Conservation (phyloP, 2,113 vertebrate genomes). For the Delphinapterus leucas region DNA sequence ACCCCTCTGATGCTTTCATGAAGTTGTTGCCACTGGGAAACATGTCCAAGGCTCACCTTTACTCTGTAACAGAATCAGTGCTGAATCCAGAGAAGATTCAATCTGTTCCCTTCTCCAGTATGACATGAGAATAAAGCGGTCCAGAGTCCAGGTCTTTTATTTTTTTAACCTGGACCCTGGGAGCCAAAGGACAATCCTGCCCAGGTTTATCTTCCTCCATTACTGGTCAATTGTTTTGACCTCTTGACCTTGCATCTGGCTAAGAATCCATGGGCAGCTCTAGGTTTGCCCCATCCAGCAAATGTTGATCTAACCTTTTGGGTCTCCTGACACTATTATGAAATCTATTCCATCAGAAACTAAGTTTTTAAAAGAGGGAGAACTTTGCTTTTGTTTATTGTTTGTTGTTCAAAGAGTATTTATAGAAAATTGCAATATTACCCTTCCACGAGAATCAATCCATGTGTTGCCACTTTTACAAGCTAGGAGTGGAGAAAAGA, state of each 20-base stretch:
- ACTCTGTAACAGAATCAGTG: not conserved
- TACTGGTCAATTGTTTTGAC: conserved; percentile 82
- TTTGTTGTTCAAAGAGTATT: not conserved
- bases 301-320: conserved; percentile 84
- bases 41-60: not conserved
- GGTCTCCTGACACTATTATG: conserved; percentile 63
- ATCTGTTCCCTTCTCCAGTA: not conserved
- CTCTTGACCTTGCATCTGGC: conserved; percentile 78
- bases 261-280: conserved; percentile 47
- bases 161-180: not conserved
- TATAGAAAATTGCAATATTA: conserved; percentile 10
- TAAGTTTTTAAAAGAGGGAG: conserved; percentile 50
- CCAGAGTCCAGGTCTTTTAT: not conserved
- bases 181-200: conserved; percentile 6
- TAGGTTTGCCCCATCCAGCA: conserved; percentile 64
- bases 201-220: conserved; percentile 25
- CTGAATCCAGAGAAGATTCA: not conserved
- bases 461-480: not conserved
- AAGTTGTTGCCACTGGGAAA: not conserved
- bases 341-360: conserved; percentile 64
- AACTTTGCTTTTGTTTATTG: conserved; percentile 68
- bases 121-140: not conserved
- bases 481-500: not conserved
- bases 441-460: not conserved
- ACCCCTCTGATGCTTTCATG: not conserved